Base-by-base conservation (phyloP, 2,888 invertebrate genomes). In the Sesia bembeciformis region DNA sequence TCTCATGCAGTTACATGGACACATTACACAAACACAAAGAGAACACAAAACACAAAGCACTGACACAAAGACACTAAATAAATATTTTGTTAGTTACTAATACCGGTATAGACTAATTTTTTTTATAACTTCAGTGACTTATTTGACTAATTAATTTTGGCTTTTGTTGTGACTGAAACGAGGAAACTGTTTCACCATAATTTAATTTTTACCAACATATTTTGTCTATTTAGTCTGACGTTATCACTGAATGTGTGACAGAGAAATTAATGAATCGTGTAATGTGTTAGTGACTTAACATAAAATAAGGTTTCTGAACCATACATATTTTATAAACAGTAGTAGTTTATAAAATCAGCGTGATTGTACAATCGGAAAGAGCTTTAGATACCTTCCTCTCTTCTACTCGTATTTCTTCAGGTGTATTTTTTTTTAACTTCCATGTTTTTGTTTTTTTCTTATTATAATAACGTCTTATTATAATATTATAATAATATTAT, bases 141-240 rank as follows among this genome's bases (percentile, higher is more conserved):
- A 8, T 46, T 67, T 72, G 68, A 71, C 68, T 68, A 68, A 62
- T 59, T 40, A 54, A 7, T 65, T 77, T 77, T 81, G 78, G 76
- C 70, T 70, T 74, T 67, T 56, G 61, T 59, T 70, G 78, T 76
- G 69, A 73, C 81, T 82, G 73, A 55, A 78, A 78, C n/a, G 23
- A 5, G 23, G 46, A 46, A 43, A 46, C 8, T n/a, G 3, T 46
- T 46, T 46, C 8, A n/a, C 23, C 3, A 46, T 8, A 46, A 46
- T 23, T 46, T 46, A 46, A 46, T 46, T 8, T 46, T 46, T 46
- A 4, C 46, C 46, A 0, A 46, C 23, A 23, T 23, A 23, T 23
- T 23, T 23, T 23, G 23, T 23, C 2, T 23, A 42, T 6, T 42
- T 42, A 7, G 42, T 42, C 7, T 42, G 42, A 42, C 42, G 42